A percentile compares a stretch with the other conserved stretches of the same genome.
phyloP scores from a whole-genome alignment of 2,113 vertebrate species.

The Okapia johnstoni region DNA sequence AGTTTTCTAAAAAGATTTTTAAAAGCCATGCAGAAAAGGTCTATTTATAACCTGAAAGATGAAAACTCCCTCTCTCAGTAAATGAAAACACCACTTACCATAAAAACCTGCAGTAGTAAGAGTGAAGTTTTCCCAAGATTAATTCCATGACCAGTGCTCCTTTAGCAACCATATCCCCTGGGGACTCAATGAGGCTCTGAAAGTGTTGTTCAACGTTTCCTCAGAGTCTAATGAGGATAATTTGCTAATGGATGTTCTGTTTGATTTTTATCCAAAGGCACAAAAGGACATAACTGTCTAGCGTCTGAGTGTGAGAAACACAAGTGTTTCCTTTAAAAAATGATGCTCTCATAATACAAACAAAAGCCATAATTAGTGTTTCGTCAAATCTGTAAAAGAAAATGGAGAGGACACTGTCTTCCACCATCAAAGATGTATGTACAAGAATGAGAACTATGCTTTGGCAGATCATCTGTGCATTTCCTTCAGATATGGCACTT shows the following conservation, averaged over 20 bases:
- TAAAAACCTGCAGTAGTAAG: background rate
- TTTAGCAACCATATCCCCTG: background rate
- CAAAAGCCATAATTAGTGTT: slow-evolving; percentile 18
- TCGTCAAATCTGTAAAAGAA: background rate
- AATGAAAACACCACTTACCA: background rate
- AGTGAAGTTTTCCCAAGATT: background rate
- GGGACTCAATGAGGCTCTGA: background rate
- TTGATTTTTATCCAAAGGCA: slow-evolving; percentile 39
- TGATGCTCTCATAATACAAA: slow-evolving; percentile 21
- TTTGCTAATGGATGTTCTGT: slow-evolving; percentile 43
- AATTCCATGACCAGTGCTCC: background rate
- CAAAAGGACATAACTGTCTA: slow-evolving; percentile 40
- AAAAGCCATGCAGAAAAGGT: background rate
- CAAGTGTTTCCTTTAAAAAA: slow-evolving; percentile 21
- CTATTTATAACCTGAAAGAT: background rate
- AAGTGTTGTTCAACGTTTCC: background rate
- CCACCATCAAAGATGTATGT: background rate
- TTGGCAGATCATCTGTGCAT: background rate
- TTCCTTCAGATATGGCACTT: background rate
- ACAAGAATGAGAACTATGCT: background rate
- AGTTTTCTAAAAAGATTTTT: background rate
- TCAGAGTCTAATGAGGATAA: slow-evolving; percentile 35
- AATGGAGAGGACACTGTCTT: background rate
- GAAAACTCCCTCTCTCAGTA: background rate
- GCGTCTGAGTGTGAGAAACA: background rate